Conservation (phyloP, 2,113 vertebrate species). For the Macrotis lagotis region DNA sequence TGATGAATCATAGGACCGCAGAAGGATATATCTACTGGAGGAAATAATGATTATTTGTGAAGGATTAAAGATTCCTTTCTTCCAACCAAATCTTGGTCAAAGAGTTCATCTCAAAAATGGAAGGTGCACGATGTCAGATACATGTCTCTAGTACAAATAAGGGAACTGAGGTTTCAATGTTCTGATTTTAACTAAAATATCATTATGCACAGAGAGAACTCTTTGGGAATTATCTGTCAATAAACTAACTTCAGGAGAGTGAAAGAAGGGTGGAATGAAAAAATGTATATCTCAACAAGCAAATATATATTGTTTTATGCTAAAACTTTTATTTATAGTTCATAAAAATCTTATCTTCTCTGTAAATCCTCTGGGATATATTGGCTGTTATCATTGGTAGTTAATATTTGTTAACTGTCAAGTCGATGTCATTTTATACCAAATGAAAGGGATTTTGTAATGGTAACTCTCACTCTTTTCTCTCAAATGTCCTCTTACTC, state of each 20-base stretch:
- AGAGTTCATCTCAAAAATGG: not conserved
- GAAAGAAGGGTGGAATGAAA: not conserved
- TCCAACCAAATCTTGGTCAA: not conserved
- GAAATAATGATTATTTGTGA: not conserved
- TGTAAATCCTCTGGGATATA: not conserved
- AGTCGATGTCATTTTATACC: not conserved
- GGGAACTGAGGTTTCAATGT: not conserved
- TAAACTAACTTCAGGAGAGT: not conserved
- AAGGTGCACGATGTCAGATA: not conserved
- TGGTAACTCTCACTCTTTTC: not conserved
- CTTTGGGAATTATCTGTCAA: not conserved
- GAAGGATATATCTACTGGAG: not conserved
- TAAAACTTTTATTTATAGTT: not conserved
- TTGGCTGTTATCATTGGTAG: not conserved
- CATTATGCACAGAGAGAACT: not conserved
- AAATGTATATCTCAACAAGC: not conserved
- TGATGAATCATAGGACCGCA: not conserved
- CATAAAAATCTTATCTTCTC: not conserved
- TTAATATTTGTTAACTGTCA: not conserved
- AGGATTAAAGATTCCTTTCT: not conserved
- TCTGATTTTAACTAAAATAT: not conserved
- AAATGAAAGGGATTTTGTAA: not conserved
- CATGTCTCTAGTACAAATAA: not conserved
- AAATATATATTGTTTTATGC: not conserved
- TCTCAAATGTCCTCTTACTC: not conserved